Percentiles rank a stretch among this genome's conserved stretches.
These are phyloP conservation scores for Thalpophila matura DNA, from an alignment of 2,888 invertebrate genomes.

Conservation along the genomic window DNA sequence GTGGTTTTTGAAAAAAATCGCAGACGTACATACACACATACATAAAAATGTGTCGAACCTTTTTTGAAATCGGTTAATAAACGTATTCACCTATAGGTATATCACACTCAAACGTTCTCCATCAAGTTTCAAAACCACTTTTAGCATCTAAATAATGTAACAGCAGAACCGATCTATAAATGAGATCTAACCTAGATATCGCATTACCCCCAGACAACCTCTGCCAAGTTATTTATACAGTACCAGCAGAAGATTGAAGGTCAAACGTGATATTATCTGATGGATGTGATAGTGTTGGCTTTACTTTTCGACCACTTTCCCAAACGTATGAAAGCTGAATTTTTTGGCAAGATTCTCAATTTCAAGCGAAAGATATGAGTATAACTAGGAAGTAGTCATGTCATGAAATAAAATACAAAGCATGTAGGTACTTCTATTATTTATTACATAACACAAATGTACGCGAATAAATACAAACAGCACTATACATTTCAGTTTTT, in stretches of 20 bases:
- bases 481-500: not conserved
- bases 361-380: conserved; percentile 55
- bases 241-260: conserved; percentile 32
- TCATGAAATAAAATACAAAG: conserved; percentile 21
- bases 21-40: too few species aligned
- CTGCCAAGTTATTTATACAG: conserved; percentile 1
- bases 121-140: not conserved
- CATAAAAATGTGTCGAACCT: too few species aligned
- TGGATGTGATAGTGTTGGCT: conserved; percentile 43
- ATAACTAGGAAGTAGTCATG: conserved; percentile 35
- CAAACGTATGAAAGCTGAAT: conserved; percentile 39
- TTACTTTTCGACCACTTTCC: conserved; percentile 28
- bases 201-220: not conserved
- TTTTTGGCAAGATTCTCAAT: conserved; percentile 44
- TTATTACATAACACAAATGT: not conserved
- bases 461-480: not conserved
- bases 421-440: not conserved
- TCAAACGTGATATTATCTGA: conserved; percentile 30
- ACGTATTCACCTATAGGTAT: too few species aligned
- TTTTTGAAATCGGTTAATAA: too few species aligned
- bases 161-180: conserved; percentile 2
- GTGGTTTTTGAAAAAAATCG: too few species aligned
- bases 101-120: too few species aligned
- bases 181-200: conserved; percentile 15
- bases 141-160: conserved; percentile 3